Evolutionary conservation across 1,140 invertebrate species (phyloP).

Genomic region (Leptinotarsa lineolata): DNA sequence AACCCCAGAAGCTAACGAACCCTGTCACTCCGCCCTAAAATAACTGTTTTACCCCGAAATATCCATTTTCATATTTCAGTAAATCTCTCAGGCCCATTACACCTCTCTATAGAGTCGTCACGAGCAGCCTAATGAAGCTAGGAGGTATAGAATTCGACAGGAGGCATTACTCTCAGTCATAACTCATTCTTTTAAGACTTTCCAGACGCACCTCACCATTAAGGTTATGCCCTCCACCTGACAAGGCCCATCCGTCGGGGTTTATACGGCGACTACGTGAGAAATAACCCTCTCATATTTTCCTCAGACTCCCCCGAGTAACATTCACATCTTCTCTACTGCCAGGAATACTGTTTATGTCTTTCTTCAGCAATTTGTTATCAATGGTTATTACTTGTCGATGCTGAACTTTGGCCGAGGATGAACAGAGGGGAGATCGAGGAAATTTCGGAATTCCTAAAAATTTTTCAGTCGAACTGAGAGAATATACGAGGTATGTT

Average conservation of each 20-base stretch:
- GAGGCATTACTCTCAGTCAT: not conserved
- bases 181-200: constrained; percentile 4
- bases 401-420: not conserved
- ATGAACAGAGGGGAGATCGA: not conserved
- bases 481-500: too few relatives aligned
- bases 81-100: constrained; percentile 12
- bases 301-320: constrained; percentile 45
- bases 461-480: too few relatives aligned
- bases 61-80: constrained; percentile 26
- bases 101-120: constrained; percentile 18
- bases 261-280: constrained; percentile 42
- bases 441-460: not conserved
- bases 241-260: constrained; percentile 40
- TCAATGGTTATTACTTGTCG: constrained; percentile 49
- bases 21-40: not conserved
- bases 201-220: constrained; percentile 32
- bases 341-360: constrained; percentile 47
- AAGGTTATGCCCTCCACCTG: constrained; percentile 42
- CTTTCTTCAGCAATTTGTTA: constrained; percentile 47
- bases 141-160: constrained; percentile 16
- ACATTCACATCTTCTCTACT: constrained; percentile 48
- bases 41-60: not conserved
- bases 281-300: constrained; percentile 48
- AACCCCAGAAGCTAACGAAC: not conserved
- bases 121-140: constrained; percentile 16